Evolutionary conservation across 1,140 invertebrate genomes (phyloP), one percentile per base, ranked within the genome.

Genomic region (Steinernema feltiae): DNA sequence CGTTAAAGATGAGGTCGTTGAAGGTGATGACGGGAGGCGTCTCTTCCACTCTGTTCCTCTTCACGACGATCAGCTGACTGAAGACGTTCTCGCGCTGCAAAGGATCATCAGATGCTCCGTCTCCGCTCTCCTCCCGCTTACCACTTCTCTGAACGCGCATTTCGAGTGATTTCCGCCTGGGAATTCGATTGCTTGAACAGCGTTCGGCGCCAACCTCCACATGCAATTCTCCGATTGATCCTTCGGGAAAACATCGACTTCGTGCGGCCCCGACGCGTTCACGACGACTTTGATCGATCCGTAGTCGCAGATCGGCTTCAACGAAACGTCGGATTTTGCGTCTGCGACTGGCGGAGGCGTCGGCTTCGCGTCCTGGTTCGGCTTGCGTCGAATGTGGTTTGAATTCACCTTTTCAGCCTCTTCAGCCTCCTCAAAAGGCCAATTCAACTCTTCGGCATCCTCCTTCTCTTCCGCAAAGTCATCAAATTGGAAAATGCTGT

Each of bases 191-290:
- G 7, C 53, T 3, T 21, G 7, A 3, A 63, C 53, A 12, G 53
- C 24, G 53, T 63, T 63, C 7, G 53, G 7, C 53, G 53, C 24
- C 7, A 63, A 63, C 53, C 24, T 63, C 53, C 24, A 15, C 7
- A 27, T 3, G 53, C 53, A 63, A 3, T 27, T 12, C 24, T 63
- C 53, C 12, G 53, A 15, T 27, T 63, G 15, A 27, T 63, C 53
- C 24, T 63, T 63, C 53, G 53, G 53, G 53, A 63, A 63, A 3
- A 63, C 53, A 3, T 63, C 53, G 12, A 63, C 24, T 12, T 63
- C 24, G 53, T 63, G 53, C 3, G 53, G 53, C 3, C 53, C 53
- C 53, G 53, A 63, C 53, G 53, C 53, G 53, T 63, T 63, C 15
- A 63, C 53, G 3, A 27, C 53, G 15, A 63, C 53, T 21, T 27